Evolutionary conservation across 2,113 vertebrate species (phyloP).

Genomic region (Poecilia latipinna): DNA sequence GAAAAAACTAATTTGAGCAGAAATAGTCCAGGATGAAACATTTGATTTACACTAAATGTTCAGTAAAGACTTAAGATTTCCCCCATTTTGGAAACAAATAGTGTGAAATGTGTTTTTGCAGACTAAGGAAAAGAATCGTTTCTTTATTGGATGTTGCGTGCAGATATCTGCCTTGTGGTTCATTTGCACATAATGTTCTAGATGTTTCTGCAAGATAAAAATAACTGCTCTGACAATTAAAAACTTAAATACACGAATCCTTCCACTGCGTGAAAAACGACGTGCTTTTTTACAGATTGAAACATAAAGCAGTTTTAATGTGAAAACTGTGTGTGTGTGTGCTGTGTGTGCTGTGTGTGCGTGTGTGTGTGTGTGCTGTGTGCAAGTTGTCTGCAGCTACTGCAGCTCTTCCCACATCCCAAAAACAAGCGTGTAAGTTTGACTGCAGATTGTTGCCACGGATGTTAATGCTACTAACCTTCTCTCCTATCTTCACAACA

Average conservation of each 20-base stretch:
- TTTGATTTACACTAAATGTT: background rate
- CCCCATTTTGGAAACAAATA: background rate
- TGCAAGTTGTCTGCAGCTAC: too few relatives aligned
- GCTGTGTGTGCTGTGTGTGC: too few relatives aligned
- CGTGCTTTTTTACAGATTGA: background rate
- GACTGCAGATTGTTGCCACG: too few relatives aligned
- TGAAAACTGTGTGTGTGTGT: too few relatives aligned
- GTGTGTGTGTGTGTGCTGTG: too few relatives aligned
- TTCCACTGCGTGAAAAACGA: background rate
- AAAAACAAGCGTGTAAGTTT: too few relatives aligned
- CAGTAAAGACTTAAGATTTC: background rate
- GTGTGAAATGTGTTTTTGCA: background rate
- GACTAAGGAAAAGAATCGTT: background rate
- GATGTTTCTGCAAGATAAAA: background rate
- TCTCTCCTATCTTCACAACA: too few relatives aligned
- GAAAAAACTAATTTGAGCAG: slow-evolving; percentile 21
- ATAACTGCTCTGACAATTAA: background rate
- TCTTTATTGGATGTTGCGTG: background rate
- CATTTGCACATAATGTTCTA: background rate
- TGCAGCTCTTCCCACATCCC: too few relatives aligned
- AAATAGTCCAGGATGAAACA: background rate
- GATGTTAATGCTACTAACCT: too few relatives aligned
- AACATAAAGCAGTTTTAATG: background rate
- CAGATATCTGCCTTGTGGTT: background rate
- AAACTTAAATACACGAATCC: background rate